Conservation (phyloP, 2,888 invertebrate genomes). For the Fissipunctia ypsillon region DNA sequence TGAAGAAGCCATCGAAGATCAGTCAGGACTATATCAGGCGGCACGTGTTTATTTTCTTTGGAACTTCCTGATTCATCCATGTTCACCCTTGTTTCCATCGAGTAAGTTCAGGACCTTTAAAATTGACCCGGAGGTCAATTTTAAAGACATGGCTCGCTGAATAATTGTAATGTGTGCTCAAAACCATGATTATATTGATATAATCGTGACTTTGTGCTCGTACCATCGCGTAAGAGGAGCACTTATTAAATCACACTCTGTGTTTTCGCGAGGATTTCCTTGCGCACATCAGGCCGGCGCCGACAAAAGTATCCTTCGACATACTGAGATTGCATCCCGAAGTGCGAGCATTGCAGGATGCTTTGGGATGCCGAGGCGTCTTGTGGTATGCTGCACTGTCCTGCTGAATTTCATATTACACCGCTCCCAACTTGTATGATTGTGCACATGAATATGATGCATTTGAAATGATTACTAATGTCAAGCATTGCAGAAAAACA, state of each 20-base stretch:
- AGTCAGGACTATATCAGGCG: not conserved
- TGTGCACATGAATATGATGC: constrained; percentile 43
- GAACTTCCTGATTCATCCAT: constrained; percentile 5
- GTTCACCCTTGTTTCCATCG: not conserved
- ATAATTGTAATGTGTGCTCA: constrained; percentile 1
- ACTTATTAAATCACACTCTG: constrained; percentile 10
- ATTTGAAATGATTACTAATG: constrained; percentile 46
- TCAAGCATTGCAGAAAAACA: constrained; percentile 44
- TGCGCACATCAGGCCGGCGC: constrained; percentile 29
- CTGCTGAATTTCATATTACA: constrained; percentile 24
- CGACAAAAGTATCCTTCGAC: constrained; percentile 42
- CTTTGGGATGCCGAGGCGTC: constrained; percentile 46
- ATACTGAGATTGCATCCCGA: constrained; percentile 33
- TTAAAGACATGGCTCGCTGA: not conserved
- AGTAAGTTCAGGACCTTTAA: not conserved
- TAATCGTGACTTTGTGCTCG: constrained; percentile 10
- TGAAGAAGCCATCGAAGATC: constrained; percentile 24
- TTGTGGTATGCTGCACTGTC: constrained; percentile 13
- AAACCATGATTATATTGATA: constrained; percentile 26
- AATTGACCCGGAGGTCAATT: not conserved
- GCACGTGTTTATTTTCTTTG: constrained; percentile 1
- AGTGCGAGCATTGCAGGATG: constrained; percentile 27
- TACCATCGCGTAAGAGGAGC: not conserved
- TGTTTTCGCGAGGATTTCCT: not conserved
- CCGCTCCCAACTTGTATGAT: constrained; percentile 15